Evolutionary conservation across 2,113 vertebrate species (phyloP).

Genomic region (Triplophysa tibetana): DNA sequence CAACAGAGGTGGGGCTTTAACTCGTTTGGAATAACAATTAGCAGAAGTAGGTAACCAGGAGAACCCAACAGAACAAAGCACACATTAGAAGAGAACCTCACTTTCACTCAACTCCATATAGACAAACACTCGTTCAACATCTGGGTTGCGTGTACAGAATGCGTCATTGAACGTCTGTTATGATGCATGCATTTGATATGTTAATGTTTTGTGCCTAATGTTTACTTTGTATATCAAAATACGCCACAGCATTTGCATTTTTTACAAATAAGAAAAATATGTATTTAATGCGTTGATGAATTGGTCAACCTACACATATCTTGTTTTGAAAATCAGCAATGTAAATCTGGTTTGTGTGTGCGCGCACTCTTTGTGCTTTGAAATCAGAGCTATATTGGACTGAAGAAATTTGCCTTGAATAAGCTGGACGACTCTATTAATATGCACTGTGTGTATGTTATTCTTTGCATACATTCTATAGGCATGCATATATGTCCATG

Average conservation of each 20-base stretch:
- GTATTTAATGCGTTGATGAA: too few species aligned
- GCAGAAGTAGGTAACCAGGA: conserved; percentile 14
- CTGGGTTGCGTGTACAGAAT: neutral
- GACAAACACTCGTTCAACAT: neutral
- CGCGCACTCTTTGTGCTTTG: conserved; percentile 11
- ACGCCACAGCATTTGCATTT: neutral
- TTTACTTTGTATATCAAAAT: neutral
- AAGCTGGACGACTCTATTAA: conserved; percentile 9
- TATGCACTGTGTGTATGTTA: neutral
- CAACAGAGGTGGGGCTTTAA: conserved; percentile 24
- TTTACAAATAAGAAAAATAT: neutral
- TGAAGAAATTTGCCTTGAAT: conserved; percentile 28
- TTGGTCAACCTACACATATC: neutral
- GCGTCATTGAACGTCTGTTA: conserved; percentile 1
- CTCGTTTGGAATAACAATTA: conserved; percentile 27
- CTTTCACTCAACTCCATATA: neutral
- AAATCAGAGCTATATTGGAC: conserved; percentile 26
- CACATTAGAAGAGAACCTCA: conserved; percentile 1
- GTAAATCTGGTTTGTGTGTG: neutral
- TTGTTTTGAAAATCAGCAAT: conserved; percentile 1
- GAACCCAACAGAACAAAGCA: conserved; percentile 13
- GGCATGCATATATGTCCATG: neutral
- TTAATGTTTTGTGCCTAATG: neutral
- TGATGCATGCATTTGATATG: neutral
- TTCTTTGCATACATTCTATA: neutral